Base-by-base conservation (phyloP, 1,140 invertebrate genomes). In the Aradophagus sp. region DNA sequence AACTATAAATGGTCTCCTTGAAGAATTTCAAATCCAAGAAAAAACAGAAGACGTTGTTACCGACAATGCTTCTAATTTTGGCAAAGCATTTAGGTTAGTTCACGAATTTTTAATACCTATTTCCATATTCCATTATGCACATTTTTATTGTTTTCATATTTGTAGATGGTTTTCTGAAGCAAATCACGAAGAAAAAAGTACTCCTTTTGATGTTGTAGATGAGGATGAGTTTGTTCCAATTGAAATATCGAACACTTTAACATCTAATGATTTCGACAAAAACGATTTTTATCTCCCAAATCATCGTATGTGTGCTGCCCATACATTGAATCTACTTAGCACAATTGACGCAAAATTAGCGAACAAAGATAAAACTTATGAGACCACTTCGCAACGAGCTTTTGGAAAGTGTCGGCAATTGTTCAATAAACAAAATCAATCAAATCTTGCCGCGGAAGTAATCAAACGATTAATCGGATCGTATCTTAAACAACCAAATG, bases 181-280 rank as follows among this genome's bases (percentile, higher is more conserved):
- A 23, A 14, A n/a, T 41, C 19, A 6, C 3, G 12, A 41, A 5
- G 38, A 41, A 6, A n/a, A 29, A 26, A 7, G 15, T 6, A 23
- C 20, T 23, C 8, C 8, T 27, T 13, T 13, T 14, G 16, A 44
- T 13, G 23, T 15, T 41, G 17, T 11, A 41, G 19, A 41, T 41
- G 17, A 41, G 13, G 38, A 41, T n/a, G 38, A 41, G 5, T 23
- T 41, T 41, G 17, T 23, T 23, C n/a, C 38, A 23, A 20, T 41
- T 41, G 38, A 41, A 23, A 41, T 41, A 41, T 41, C 38, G 3
- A 12, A 41, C n/a, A 41, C 20, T 41, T 13, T 41, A 16, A 19
- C 7, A 38, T 11, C 31, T 34, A 3, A 16, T 38, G 16, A 38
- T 10, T 16, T 7, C 12, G 38, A n/a, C n/a, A n/a, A 41, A 20